Evolutionary conservation across 2,797 vertebrate genomes (phyloP), one percentile per base, ranked within the genome.

Genomic region (Lophotriccus pileatus): DNA sequence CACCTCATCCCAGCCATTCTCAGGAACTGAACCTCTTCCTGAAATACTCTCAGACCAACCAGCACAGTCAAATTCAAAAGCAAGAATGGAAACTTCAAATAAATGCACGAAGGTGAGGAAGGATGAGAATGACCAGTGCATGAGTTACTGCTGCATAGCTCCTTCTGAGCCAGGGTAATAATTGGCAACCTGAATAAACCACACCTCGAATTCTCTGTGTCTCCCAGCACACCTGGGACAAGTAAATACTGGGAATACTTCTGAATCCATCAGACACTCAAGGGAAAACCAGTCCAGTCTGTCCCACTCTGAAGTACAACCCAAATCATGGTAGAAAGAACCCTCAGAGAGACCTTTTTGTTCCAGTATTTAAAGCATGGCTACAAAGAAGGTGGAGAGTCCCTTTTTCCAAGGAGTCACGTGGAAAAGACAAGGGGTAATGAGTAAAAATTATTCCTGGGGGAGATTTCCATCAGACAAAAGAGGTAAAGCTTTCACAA

Each of bases 401-500:
- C 11, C 7, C 2, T 34, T 50, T 30, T 37, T 3, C 10, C 6
- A 3, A 37, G 27, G 32, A 56, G 3, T 3, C 11, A 14, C 41
- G 1, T 2, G 30, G 70, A 28, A 55, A 37, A 50, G 49, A 46
- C 8, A 6, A 37, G 0, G 4, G 30, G 5, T 3, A 36, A 14
- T 6, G 24, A 24, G 28, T 7, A 4, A 2, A 12, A 34, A 8
- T 12, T 43, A 24, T 36, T 49, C 11, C 41, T 10, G 12, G 11
- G 11, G 14, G 20, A 63, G n/a, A 39, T 70, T 44, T 12, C 50
- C 49, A 1, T 14, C 2, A 13, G 14, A 30, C 20, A 39, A 10
- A 14, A 56, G 55, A 30, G 32, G 27, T 62, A n/a, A 15, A 49
- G 10, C 44, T 25, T 32, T 49, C 36, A 15, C 37, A 30, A 0